Conservation (phyloP, 1,140 invertebrate species). For the Calliopsis andreniformis region DNA sequence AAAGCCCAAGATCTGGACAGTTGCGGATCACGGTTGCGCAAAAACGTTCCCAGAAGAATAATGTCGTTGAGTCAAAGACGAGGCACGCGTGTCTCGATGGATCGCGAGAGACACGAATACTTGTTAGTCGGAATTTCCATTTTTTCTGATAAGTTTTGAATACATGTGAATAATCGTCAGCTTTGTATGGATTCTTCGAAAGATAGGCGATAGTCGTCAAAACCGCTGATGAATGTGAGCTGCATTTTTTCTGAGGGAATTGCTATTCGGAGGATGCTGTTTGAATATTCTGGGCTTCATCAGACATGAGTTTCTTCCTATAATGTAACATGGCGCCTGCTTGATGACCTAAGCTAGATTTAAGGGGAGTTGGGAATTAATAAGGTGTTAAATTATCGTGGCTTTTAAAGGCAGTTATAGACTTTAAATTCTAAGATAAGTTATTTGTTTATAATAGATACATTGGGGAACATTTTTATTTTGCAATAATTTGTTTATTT, state of each 20-base stretch:
- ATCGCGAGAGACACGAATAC: not conserved
- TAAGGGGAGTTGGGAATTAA: too few relatives aligned
- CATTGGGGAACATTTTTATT: too few relatives aligned
- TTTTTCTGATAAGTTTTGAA: not conserved
- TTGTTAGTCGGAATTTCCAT: not conserved
- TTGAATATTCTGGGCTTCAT: not conserved
- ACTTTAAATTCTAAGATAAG: too few relatives aligned
- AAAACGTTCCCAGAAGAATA: too few relatives aligned
- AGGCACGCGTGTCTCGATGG: not conserved
- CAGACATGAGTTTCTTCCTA: not conserved
- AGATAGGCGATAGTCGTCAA: not conserved
- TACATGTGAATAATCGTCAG: not conserved
- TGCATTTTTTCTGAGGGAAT: not conserved
- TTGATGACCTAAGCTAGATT: too few relatives aligned
- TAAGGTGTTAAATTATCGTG: too few relatives aligned
- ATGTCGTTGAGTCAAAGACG: not conserved
- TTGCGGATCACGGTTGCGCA: too few relatives aligned
- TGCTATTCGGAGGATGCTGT: not conserved
- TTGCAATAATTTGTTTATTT: too few relatives aligned
- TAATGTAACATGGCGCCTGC: too few relatives aligned
- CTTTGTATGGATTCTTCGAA: not conserved
- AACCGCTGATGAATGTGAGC: not conserved
- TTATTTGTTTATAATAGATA: too few relatives aligned
- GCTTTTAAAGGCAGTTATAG: too few relatives aligned
- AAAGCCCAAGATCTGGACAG: too few relatives aligned